These are phyloP conservation scores for Hirtodrosophila alboralis DNA, from an alignment of 2,888 invertebrate species.

Conservation along the genomic window DNA sequence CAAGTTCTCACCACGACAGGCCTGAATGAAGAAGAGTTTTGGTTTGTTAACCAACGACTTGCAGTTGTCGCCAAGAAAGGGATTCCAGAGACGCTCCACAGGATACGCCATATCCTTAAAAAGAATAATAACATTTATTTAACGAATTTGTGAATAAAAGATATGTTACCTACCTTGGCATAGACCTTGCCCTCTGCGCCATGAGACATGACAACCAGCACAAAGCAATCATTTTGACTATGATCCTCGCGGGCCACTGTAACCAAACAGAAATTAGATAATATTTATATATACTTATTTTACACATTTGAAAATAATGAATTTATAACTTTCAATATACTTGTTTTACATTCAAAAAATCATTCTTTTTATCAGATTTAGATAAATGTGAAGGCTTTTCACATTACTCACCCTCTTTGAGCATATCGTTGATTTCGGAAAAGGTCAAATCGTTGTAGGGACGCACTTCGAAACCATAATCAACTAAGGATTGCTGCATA, in stretches of 20 bases:
- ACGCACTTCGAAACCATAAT: slow-evolving; percentile 85
- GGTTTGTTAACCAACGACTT: slow-evolving; percentile 88
- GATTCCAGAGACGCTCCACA: slow-evolving; percentile 86
- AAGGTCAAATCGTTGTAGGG: slow-evolving; percentile 84
- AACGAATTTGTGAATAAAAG: background rate
- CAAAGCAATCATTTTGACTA: slow-evolving; percentile 86
- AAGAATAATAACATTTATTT: accelerated
- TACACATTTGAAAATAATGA: too few relatives aligned
- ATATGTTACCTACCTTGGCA: slow-evolving; percentile 82
- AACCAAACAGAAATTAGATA: slow-evolving; percentile 32
- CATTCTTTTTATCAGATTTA: too few relatives aligned
- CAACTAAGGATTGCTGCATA: slow-evolving; percentile 81
- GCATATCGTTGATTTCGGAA: slow-evolving; percentile 82
- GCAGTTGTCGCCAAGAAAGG: slow-evolving; percentile 87
- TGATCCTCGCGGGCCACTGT: slow-evolving; percentile 85
- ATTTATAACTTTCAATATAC: too few relatives aligned
- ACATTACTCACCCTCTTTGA: slow-evolving; percentile 84
- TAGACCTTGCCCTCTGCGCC: slow-evolving; percentile 87
- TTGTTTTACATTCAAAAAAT: too few relatives aligned
- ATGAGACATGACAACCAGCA: slow-evolving; percentile 87
- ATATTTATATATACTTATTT: too few relatives aligned
- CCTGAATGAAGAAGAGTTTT: slow-evolving; percentile 89
- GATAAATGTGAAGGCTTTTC: background rate
- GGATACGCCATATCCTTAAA: slow-evolving; percentile 86
- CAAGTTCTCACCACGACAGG: slow-evolving; percentile 86